Base-by-base conservation (phyloP, 2,888 invertebrate species). In the Drosophila longiperda region DNA sequence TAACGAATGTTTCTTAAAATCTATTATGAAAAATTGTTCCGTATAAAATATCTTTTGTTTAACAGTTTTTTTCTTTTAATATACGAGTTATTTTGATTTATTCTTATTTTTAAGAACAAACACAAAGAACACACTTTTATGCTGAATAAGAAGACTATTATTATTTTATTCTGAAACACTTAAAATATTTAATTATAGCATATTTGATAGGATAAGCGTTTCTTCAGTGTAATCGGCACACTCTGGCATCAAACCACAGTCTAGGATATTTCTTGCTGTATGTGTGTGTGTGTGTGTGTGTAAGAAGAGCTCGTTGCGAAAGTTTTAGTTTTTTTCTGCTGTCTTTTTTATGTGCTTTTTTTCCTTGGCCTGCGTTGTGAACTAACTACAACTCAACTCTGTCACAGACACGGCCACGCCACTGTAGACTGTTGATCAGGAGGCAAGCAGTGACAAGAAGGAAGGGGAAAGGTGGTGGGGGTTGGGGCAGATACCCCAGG, bases 331-430 rank as follows among this genome's bases (percentile, higher is more conserved):
- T 72, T 57, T 57, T 38, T 32, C 20, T 23, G 15, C 34, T 32
- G 20, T 34, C 33, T 34, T 54, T 40, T 50, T 50, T 50, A 11
- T 50, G 23, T 36, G 29, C 20, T n/a, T 34, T 53, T 66, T 66
- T 57, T 60, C 9, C 34, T 55, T 64, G 68, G 78, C 54, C 61
- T 48, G 80, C 66, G 61, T 67, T 66, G 63, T 36, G 36, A 75
- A 75, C 77, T 61, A 67, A 54, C 78, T 66, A 80, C 81, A 79
- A 79, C 81, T 80, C 78, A 79, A 77, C 80, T 78, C 78, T 78
- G 76, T 75, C 80, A 60, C 71, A 73, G 65, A 61, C 63, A 69
- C 29, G 20, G 57, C 20, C 61, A 55, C 20, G 57, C 55, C 45
- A 45, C 45, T 8, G 23, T 23, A 12, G 53, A 40, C 63, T 29